phyloP scores from a whole-genome alignment of 2,113 vertebrate species.

The Ctenodactylus gundi region DNA sequence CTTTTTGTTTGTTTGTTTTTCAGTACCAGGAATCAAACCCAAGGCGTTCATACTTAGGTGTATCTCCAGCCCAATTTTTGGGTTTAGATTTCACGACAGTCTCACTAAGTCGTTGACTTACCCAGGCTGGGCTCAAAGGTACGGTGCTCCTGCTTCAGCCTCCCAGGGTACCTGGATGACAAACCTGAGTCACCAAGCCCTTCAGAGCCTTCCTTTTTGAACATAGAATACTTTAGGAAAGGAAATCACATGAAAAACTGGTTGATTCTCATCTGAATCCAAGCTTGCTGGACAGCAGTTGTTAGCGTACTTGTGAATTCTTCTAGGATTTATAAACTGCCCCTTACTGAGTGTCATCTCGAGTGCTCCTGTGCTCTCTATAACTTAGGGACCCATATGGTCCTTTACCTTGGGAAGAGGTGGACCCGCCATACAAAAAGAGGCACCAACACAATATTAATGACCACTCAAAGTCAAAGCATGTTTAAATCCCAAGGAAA shows the following conservation, averaged over 20 bases:
- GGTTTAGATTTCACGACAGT: no score
- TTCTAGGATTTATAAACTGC: not conserved
- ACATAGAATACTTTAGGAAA: not conserved
- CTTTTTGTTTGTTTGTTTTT: no score
- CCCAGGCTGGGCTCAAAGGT: no score
- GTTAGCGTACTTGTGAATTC: not conserved
- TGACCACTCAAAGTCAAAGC: constrained; percentile 45
- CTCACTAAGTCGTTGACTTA: no score
- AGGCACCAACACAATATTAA: constrained; percentile 20
- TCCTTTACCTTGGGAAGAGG: not conserved
- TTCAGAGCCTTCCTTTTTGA: no score
- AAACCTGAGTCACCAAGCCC: no score
- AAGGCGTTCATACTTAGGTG: no score
- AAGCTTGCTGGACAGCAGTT: not conserved
- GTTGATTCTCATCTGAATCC: not conserved
- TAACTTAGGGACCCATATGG: not conserved
- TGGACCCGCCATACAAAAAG: not conserved
- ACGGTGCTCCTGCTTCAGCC: no score
- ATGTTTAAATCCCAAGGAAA: constrained; percentile 21
- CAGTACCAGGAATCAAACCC: no score
- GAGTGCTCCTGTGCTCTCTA: not conserved
- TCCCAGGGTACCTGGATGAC: no score
- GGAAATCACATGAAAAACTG: not conserved
- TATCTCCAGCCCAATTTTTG: no score
- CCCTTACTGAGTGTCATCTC: not conserved